Conservation (phyloP, 1,140 invertebrate species). For the Thaumatotibia leucotreta region DNA sequence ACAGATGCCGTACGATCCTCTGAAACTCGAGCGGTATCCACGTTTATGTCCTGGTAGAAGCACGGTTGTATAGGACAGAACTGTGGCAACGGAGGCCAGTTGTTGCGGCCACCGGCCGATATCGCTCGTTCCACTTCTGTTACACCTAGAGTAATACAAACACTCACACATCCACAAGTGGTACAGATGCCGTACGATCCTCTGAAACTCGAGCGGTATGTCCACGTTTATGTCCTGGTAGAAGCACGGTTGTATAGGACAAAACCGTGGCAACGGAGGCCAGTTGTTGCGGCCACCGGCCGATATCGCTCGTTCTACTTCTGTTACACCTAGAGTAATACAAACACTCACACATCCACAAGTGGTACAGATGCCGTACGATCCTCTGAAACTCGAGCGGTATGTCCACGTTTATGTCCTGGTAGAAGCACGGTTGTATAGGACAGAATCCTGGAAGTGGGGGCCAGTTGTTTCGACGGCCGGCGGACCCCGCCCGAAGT, state of each 20-base stretch:
- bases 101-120: conserved; percentile 89
- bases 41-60: conserved; percentile 99
- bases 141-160: background rate
- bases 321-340: conserved; percentile 6
- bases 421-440: conserved; percentile 98
- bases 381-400: conserved; percentile 97
- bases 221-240: conserved; percentile 99
- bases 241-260: conserved; percentile 97
- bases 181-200: conserved; percentile 94
- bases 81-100: conserved; percentile 98
- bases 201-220: conserved; percentile 98
- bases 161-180: conserved; percentile 98
- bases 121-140: conserved; percentile 62
- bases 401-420: conserved; percentile 99
- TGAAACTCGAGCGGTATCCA: conserved; percentile 99
- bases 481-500: conserved; percentile 82
- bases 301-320: conserved; percentile 73
- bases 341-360: conserved; percentile 95
- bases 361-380: conserved; percentile 95
- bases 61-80: conserved; percentile 96
- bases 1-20: conserved; percentile 94
- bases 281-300: conserved; percentile 95
- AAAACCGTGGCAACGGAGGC: conserved; percentile 96
- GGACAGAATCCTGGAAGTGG: conserved; percentile 94
- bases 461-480: conserved; percentile 97